Conservation (phyloP, 64 coral and sea anemone species). For the Pachyseris speciosa region DNA sequence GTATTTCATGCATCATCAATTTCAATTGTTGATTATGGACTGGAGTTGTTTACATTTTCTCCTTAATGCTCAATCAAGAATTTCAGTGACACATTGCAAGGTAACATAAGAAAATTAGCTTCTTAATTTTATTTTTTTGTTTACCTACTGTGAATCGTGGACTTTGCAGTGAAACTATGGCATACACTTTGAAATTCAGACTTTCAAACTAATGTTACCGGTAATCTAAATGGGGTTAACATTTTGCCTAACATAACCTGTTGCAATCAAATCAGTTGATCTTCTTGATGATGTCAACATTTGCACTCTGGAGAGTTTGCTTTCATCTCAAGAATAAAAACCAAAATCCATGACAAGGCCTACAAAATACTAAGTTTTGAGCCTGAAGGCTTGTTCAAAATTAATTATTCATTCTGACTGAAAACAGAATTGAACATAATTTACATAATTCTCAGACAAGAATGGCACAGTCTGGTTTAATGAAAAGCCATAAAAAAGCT, state of each 20-base stretch:
- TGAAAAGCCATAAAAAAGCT: background rate
- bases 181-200: no score
- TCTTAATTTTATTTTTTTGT: no score
- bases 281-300: no score
- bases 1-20: background rate
- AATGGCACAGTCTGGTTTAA: constrained; percentile 15
- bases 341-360: no score
- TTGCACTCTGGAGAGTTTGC: no score
- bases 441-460: constrained; percentile 75
- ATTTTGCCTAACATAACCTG: no score
- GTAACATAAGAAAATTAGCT: background rate
- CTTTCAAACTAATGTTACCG: no score
- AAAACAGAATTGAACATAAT: constrained; percentile 19
- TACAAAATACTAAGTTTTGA: background rate
- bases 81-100: background rate
- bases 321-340: no score
- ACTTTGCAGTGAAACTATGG: no score
- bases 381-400: background rate
- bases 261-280: no score
- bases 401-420: constrained; percentile 65
- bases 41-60: background rate
- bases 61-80: background rate
- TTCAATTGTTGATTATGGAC: background rate
- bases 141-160: background rate
- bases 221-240: no score